Conservation (phyloP, 2,113 vertebrate species). For the Phyllostomus discolor region DNA sequence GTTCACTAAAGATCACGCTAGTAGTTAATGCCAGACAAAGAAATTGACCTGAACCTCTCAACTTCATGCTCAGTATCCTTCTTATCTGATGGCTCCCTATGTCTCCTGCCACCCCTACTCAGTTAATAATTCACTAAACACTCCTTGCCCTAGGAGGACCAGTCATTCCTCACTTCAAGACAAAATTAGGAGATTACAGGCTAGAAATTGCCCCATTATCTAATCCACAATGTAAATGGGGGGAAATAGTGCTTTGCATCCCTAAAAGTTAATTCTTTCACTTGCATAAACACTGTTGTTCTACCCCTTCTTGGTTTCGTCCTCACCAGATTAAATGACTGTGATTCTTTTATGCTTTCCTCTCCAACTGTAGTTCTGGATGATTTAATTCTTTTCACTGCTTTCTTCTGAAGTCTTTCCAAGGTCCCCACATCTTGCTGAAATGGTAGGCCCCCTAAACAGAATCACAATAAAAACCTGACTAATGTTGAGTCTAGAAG, state of each 20-base stretch:
- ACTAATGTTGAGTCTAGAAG: neutral
- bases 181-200: neutral
- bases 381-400: neutral
- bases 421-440: neutral
- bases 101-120: neutral
- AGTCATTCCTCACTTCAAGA: neutral
- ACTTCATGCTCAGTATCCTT: neutral
- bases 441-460: neutral
- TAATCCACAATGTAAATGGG: neutral
- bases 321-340: neutral
- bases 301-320: neutral
- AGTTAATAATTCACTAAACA: neutral
- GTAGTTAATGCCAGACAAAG: neutral
- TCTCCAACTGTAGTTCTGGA: neutral
- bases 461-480: neutral
- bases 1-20: neutral
- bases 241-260: neutral
- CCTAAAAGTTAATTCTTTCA: neutral
- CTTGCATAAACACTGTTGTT: neutral
- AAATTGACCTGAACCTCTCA: neutral
- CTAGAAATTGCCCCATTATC: neutral
- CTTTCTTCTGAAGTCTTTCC: conserved; percentile 1
- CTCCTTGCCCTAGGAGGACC: neutral
- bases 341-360: neutral
- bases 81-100: neutral